Conservation (phyloP, 2,113 vertebrate genomes). For the Elephantulus edwardii region DNA sequence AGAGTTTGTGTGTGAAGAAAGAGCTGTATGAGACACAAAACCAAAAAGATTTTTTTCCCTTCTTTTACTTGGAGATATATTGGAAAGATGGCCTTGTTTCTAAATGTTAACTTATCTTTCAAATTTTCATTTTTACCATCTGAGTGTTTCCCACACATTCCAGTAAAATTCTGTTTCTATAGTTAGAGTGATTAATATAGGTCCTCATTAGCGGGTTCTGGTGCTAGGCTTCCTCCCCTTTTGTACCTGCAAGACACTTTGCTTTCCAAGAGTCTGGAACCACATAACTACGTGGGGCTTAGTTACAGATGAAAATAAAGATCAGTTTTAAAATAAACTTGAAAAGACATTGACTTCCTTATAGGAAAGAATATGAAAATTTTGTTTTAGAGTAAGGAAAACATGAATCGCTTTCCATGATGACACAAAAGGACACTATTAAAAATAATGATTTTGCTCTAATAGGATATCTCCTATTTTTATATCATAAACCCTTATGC, state of each 20-base stretch:
- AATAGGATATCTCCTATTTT: neutral
- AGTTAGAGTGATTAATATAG: too few relatives aligned
- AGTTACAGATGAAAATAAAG: neutral
- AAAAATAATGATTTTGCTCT: neutral
- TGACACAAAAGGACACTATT: neutral
- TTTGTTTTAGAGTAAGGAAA: too few relatives aligned
- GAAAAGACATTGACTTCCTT: neutral
- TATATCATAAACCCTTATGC: neutral
- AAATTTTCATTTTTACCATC: neutral
- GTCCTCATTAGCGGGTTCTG: neutral
- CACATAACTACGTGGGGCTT: accelerated
- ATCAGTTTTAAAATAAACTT: neutral
- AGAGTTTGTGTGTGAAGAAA: neutral
- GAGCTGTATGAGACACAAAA: neutral
- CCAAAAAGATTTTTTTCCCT: neutral
- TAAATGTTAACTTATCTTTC: neutral
- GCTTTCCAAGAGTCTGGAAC: neutral
- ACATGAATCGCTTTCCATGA: neutral
- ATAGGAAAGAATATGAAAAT: neutral
- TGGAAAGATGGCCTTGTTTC: neutral
- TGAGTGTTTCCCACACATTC: accelerated
- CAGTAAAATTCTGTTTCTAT: neutral
- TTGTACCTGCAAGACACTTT: neutral
- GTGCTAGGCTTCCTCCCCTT: accelerated
- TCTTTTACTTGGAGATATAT: neutral